Evolutionary conservation across 2,888 invertebrate species (phyloP).

Genomic region (Acholoe squamosa): DNA sequence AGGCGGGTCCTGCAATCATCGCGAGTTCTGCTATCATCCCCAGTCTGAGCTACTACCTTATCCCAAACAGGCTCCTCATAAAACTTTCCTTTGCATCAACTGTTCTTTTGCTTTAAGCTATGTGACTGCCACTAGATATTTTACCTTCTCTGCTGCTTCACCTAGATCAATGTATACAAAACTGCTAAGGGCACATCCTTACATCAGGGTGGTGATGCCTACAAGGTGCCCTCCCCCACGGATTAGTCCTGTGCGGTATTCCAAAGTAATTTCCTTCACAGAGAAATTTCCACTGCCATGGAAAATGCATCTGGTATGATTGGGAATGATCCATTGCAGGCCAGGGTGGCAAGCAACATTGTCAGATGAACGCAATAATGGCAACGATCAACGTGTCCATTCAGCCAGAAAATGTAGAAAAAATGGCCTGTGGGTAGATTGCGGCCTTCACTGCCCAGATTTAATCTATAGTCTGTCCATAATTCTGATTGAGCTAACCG

Average conservation of each 20-base stretch:
- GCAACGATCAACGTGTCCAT: background rate
- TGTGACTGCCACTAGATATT: too few species aligned
- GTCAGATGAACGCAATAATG: conserved; percentile 36
- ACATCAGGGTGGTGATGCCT: background rate
- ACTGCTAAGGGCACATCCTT: background rate
- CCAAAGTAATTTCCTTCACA: background rate
- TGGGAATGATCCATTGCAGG: background rate
- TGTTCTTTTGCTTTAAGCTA: too few species aligned
- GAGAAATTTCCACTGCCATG: background rate
- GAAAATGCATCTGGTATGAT: conserved; percentile 6
- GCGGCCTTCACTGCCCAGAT: too few species aligned
- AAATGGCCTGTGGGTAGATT: background rate
- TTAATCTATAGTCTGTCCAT: too few species aligned
- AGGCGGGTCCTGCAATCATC: too few species aligned
- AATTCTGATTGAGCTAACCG: too few species aligned
- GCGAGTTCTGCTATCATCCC: too few species aligned
- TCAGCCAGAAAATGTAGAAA: background rate
- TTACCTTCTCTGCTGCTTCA: too few species aligned
- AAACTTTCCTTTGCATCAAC: too few species aligned
- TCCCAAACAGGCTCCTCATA: too few species aligned
- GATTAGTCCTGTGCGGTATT: background rate
- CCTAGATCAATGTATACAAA: too few species aligned
- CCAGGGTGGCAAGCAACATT: conserved; percentile 3
- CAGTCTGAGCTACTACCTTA: too few species aligned
- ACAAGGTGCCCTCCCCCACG: background rate